These are phyloP conservation scores for Melanotaenia trifasciata DNA, from an alignment of 2,797 vertebrate species.

Conservation along the genomic window DNA sequence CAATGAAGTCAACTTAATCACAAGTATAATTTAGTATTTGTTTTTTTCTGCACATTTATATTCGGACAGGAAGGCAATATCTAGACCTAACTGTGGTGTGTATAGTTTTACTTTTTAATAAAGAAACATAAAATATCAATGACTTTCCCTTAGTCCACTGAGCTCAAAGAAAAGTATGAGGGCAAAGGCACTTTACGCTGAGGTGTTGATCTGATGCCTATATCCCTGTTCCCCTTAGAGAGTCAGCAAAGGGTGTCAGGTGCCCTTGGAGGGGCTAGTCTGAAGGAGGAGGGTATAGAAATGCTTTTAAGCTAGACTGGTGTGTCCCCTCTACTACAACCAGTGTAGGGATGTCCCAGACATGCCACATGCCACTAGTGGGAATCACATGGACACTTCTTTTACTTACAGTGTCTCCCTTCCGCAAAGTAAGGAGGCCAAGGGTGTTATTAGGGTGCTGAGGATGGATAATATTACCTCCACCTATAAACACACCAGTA, in stretches of 20 bases:
- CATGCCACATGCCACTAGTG: constrained; percentile 48
- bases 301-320: background rate
- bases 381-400: constrained; percentile 39
- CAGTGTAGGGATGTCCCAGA: constrained; percentile 68
- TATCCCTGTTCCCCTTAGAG: constrained; percentile 55
- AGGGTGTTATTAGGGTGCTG: constrained; percentile 26
- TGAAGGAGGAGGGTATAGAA: constrained; percentile 41
- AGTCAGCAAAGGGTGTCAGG: constrained; percentile 50
- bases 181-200: constrained; percentile 49
- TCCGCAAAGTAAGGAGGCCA: constrained; percentile 28
- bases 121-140: background rate
- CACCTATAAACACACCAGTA: constrained; percentile 42
- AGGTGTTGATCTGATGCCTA: constrained; percentile 66
- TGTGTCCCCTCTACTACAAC: constrained; percentile 47
- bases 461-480: constrained; percentile 46
- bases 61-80: background rate
- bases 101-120: constrained; percentile 5
- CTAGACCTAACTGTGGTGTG: background rate
- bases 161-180: constrained; percentile 25
- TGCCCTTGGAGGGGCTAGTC: constrained; percentile 65
- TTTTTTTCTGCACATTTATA: background rate
- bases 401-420: constrained; percentile 42
- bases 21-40: background rate
- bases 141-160: background rate
- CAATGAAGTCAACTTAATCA: background rate